Evolutionary conservation across 2,113 vertebrate genomes (phyloP).

Genomic region (Phoenicopterus ruber): DNA sequence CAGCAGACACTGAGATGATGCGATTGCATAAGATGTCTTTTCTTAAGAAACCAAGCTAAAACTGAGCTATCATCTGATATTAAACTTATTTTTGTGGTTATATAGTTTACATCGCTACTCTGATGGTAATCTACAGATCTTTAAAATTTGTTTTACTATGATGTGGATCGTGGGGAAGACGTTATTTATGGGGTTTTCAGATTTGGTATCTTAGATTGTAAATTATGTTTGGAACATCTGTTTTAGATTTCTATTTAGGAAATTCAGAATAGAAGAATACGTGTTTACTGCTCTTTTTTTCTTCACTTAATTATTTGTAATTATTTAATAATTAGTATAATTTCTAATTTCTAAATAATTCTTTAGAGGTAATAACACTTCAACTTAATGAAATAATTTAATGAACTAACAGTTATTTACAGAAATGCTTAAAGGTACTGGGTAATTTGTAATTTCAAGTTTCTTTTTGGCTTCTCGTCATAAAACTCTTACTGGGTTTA

Average conservation of each 20-base stretch:
- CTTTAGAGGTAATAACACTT: not conserved
- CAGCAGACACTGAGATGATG: not conserved
- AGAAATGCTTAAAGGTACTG: not conserved
- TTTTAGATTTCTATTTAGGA: not conserved
- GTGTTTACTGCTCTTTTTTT: not conserved
- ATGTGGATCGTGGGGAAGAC: not conserved
- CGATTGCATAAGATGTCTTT: not conserved
- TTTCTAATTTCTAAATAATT: not conserved
- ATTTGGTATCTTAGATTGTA: not conserved
- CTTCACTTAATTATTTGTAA: not conserved
- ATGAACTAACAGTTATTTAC: not conserved
- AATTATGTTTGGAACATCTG: not conserved
- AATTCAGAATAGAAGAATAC: not conserved
- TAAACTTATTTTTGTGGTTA: not conserved
- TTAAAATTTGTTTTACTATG: not conserved
- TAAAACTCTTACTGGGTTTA: not conserved
- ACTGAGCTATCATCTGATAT: not conserved
- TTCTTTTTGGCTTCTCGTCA: not conserved
- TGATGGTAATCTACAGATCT: not conserved
- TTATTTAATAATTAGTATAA: not conserved
- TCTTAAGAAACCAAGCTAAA: not conserved
- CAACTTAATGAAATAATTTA: not conserved
- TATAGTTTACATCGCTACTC: not conserved
- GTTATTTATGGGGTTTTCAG: not conserved
- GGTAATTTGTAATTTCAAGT: not conserved